Evolutionary conservation across 2,113 vertebrate genomes (phyloP).

Genomic region (Chionomys nivalis): DNA sequence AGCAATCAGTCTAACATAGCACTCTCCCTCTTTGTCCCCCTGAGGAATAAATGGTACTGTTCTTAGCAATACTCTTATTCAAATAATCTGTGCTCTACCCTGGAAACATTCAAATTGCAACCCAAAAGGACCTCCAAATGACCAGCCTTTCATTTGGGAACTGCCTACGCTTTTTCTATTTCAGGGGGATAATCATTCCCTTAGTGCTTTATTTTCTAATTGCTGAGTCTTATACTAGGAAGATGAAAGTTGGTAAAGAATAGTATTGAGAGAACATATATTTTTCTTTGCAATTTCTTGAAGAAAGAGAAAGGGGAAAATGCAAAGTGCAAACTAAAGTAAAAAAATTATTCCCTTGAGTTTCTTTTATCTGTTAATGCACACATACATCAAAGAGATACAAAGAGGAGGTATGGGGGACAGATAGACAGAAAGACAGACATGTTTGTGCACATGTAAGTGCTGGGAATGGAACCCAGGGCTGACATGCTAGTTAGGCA

Average conservation of each 20-base stretch:
- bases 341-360: neutral
- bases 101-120: neutral
- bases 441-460: neutral
- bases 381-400: neutral
- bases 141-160: neutral
- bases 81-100: neutral
- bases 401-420: neutral
- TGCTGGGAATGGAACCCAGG: neutral
- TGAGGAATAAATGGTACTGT: neutral
- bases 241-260: neutral
- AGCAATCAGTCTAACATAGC: neutral
- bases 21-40: neutral
- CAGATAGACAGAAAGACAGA: neutral
- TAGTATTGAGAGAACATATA: neutral
- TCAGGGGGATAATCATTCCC: neutral
- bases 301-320: constrained; percentile 27
- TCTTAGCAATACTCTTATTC: constrained; percentile 2
- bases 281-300: constrained; percentile 37
- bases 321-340: neutral
- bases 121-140: neutral
- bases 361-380: neutral
- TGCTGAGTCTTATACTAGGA: neutral
- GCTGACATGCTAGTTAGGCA: neutral
- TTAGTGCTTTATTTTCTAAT: neutral
- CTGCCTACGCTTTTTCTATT: neutral